Percentiles rank a stretch among this genome's conserved stretches.
Evolutionary conservation across 2,888 invertebrate species (phyloP).

Genomic region (Hydraecia micacea): DNA sequence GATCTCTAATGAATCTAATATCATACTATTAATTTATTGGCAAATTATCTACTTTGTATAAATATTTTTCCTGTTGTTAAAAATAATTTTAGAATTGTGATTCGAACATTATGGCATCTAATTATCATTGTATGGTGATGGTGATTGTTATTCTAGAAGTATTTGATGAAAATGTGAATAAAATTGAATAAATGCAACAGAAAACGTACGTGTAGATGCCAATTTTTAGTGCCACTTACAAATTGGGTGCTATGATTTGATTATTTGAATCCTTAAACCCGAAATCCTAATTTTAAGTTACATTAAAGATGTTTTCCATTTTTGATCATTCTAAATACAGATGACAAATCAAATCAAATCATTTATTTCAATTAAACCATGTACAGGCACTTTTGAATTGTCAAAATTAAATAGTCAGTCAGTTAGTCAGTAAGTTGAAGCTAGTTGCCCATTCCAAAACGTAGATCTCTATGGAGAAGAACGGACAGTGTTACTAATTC

Average conservation of each 20-base stretch:
- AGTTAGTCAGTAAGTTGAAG: too few relatives aligned
- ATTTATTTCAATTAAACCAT: too few relatives aligned
- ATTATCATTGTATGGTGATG: background rate
- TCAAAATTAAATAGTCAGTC: too few relatives aligned
- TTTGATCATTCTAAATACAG: background rate
- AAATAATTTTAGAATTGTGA: background rate
- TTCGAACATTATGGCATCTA: background rate
- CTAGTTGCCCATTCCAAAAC: too few relatives aligned
- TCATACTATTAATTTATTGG: conserved; percentile 39
- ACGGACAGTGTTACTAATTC: background rate
- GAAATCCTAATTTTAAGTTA: background rate
- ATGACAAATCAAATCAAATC: too few relatives aligned
- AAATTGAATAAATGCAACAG: background rate
- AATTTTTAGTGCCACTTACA: background rate
- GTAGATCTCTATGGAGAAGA: too few relatives aligned
- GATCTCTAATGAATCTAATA: conserved; percentile 51
- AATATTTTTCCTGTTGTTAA: background rate
- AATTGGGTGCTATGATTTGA: too few relatives aligned
- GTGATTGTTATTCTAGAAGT: background rate
- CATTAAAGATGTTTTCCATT: background rate
- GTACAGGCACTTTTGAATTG: too few relatives aligned
- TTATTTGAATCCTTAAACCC: too few relatives aligned
- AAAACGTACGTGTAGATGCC: too few relatives aligned
- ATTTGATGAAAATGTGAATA: background rate
- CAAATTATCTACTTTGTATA: conserved; percentile 19